A percentile compares a stretch with the other conserved stretches of the same genome.
Conservation (phyloP, 2,888 invertebrate species). For the Idaea biselata region DNA sequence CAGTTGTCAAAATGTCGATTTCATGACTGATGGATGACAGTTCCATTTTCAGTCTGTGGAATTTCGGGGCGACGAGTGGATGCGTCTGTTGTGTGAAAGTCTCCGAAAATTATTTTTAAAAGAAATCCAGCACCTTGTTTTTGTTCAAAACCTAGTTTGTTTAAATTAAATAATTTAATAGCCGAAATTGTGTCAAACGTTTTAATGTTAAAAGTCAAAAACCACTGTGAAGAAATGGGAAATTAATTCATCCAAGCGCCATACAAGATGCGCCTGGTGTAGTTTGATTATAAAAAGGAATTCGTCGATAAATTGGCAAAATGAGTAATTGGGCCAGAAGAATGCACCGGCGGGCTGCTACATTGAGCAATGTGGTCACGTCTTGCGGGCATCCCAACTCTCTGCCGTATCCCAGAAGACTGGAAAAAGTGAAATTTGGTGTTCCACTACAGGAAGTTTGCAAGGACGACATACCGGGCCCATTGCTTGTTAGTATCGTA, state of each 20-base stretch:
- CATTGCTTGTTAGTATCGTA: constrained; percentile 86
- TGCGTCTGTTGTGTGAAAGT: constrained; percentile 19
- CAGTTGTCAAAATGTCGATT: neutral
- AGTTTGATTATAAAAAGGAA: constrained; percentile 23
- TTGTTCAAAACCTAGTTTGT: neutral
- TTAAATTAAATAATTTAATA: neutral
- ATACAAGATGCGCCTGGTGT: constrained; percentile 34
- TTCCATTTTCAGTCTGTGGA: constrained; percentile 21
- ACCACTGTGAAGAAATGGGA: neutral
- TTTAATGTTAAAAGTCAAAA: neutral
- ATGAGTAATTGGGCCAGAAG: constrained; percentile 96
- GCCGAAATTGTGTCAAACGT: neutral
- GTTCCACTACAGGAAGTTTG: constrained; percentile 95
- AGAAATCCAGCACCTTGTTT: constrained; percentile 4
- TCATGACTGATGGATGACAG: neutral
- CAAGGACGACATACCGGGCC: constrained; percentile 96
- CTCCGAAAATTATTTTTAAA: constrained; percentile 13
- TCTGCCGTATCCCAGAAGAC: constrained; percentile 89
- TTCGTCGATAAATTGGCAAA: constrained; percentile 43
- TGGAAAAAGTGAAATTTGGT: constrained; percentile 97
- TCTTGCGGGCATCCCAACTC: constrained; percentile 92
- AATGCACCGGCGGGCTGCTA: constrained; percentile 95
- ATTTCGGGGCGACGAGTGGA: constrained; percentile 18
- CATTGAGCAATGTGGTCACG: constrained; percentile 93
- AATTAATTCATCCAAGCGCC: constrained; percentile 12